These are phyloP conservation scores for Apodemia zela DNA, from an alignment of 2,888 invertebrate species.

Conservation along the genomic window DNA sequence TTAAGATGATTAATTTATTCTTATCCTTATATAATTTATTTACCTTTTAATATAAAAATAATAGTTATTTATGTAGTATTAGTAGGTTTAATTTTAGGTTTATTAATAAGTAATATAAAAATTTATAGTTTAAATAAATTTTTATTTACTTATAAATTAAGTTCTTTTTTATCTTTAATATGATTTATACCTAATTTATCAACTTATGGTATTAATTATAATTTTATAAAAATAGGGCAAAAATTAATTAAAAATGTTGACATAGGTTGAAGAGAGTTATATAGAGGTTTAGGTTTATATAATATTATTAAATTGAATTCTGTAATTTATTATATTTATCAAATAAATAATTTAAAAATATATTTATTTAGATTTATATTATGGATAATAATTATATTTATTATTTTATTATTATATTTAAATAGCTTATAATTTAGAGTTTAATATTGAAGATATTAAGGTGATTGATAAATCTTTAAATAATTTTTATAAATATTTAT, in stretches of 20 bases:
- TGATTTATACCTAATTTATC: constrained; percentile 78
- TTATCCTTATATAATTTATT: too few species aligned
- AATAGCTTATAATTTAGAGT: constrained; percentile 54
- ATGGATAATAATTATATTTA: constrained; percentile 37
- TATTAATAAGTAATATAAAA: constrained; percentile 53
- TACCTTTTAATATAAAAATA: too few species aligned
- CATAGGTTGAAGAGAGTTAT: constrained; percentile 70
- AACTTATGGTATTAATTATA: constrained; percentile 64
- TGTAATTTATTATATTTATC: constrained; percentile 54
- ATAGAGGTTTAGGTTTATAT: constrained; percentile 65
- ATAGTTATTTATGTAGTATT: constrained; percentile 33
- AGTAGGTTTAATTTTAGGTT: constrained; percentile 58
- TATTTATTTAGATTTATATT: constrained; percentile 54
- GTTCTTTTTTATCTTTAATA: constrained; percentile 50
- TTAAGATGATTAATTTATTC: too few species aligned
- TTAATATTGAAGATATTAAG: constrained; percentile 63
- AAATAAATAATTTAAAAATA: constrained; percentile 65
- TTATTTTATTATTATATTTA: constrained; percentile 27
- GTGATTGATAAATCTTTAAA: constrained; percentile 38
- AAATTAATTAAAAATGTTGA: constrained; percentile 64
- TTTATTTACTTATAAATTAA: background rate
- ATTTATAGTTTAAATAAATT: background rate
- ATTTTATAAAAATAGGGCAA: constrained; percentile 63
- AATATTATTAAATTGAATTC: constrained; percentile 58
- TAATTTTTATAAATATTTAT: constrained; percentile 33